Evolutionary conservation across 37 sponge, comb jelly and placozoan genomes (phyloP).

Genomic region (Ianthella basta): DNA sequence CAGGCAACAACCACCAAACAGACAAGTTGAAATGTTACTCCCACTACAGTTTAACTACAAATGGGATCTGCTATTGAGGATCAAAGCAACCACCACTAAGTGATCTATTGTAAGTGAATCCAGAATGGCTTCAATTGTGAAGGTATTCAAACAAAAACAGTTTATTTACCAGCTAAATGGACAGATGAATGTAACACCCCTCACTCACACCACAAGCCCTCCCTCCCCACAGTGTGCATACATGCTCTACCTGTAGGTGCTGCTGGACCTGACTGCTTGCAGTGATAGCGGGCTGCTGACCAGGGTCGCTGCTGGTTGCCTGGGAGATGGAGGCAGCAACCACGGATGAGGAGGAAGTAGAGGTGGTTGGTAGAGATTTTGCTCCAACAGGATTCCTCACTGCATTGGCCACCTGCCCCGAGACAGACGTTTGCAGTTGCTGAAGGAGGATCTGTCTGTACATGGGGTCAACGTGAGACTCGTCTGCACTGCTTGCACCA

Average conservation of each 20-base stretch:
- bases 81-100: too few relatives aligned
- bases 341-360: not conserved
- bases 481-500: not conserved
- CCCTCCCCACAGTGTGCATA: too few relatives aligned
- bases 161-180: too few relatives aligned
- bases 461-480: not conserved
- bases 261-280: conserved; percentile 13
- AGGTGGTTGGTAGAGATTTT: not conserved
- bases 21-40: not conserved
- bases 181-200: too few relatives aligned
- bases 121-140: too few relatives aligned
- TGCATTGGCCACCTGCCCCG: not conserved
- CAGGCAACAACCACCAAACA: conserved; percentile 29
- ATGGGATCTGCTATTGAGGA: not conserved
- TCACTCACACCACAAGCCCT: too few relatives aligned
- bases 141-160: too few relatives aligned
- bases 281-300: not conserved
- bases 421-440: conserved; percentile 19
- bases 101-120: too few relatives aligned
- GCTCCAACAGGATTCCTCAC: not conserved
- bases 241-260: not conserved
- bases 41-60: too few relatives aligned
- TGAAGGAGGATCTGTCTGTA: conserved; percentile 21
- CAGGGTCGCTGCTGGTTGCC: too few relatives aligned
- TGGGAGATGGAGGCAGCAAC: too few relatives aligned